A percentile compares a stretch with the other conserved stretches of the same genome.
These are phyloP conservation scores for Perdita meconis DNA, from an alignment of 2,888 invertebrate species.

Conservation along the genomic window DNA sequence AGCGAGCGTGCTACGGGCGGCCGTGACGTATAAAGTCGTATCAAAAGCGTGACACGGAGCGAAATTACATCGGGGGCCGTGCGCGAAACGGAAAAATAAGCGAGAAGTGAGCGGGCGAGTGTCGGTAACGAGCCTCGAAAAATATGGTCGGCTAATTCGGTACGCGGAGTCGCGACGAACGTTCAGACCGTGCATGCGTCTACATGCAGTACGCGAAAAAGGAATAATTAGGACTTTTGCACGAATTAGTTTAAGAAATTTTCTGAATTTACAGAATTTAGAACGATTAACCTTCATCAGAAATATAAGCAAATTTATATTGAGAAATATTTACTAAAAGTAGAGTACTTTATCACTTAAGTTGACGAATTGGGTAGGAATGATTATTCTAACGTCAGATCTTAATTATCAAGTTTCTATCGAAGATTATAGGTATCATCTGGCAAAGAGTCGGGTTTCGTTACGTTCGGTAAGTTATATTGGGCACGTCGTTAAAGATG, in stretches of 20 bases:
- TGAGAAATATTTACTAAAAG: too few relatives aligned
- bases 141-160: slow-evolving; percentile 59
- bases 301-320: too few relatives aligned
- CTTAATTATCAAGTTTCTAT: not conserved
- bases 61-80: slow-evolving; percentile 61
- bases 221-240: not conserved
- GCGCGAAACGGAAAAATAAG: slow-evolving; percentile 57
- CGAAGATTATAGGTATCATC: not conserved
- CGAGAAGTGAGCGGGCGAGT: slow-evolving; percentile 34
- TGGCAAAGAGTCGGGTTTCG: not conserved
- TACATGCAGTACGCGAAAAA: not conserved
- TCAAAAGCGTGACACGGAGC: slow-evolving; percentile 59
- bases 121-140: slow-evolving; percentile 48
- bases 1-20: slow-evolving; percentile 3
- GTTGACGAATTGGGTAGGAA: too few relatives aligned
- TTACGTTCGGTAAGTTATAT: not conserved
- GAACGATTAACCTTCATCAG: too few relatives aligned
- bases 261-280: too few relatives aligned
- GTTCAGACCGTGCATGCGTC: not conserved
- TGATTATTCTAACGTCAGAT: too few relatives aligned
- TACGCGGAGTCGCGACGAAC: slow-evolving; percentile 24
- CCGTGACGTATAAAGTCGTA: slow-evolving; percentile 60
- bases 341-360: too few relatives aligned
- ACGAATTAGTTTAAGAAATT: too few relatives aligned
- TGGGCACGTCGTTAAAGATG: slow-evolving; percentile 1